These are phyloP conservation scores for Nomada lathburiana DNA, from an alignment of 2,888 invertebrate genomes.

Conservation along the genomic window DNA sequence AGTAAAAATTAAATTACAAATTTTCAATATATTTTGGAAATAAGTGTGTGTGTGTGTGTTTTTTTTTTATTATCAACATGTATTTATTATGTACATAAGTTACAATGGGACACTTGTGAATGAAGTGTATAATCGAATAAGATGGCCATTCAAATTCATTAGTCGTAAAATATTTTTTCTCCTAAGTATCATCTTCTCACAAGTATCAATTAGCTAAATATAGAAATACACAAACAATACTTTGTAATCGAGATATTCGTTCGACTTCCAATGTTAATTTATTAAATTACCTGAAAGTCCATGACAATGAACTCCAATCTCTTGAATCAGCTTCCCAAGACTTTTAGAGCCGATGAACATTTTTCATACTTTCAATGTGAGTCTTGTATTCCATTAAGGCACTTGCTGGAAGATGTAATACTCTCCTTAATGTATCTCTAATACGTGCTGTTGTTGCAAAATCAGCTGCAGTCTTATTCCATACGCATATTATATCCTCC, in stretches of 20 bases:
- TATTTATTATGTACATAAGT: slow-evolving; percentile 74
- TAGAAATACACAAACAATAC: slow-evolving; percentile 31
- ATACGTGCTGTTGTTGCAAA: slow-evolving; percentile 95
- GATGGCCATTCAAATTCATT: slow-evolving; percentile 51
- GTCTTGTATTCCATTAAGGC: slow-evolving; percentile 98
- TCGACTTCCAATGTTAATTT: not conserved
- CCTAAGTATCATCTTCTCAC: slow-evolving; percentile 54
- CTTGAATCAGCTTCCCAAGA: slow-evolving; percentile 35
- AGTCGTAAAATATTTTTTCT: slow-evolving; percentile 48
- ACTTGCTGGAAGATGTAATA: slow-evolving; percentile 96
- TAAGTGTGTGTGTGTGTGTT: slow-evolving; percentile 20
- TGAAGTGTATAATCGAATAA: slow-evolving; percentile 57
- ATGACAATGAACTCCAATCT: slow-evolving; percentile 18
- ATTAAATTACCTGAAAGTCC: slow-evolving; percentile 56
- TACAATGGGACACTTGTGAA: slow-evolving; percentile 71
- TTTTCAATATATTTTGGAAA: slow-evolving; percentile 42
- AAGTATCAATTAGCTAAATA: slow-evolving; percentile 56
- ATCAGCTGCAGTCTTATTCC: slow-evolving; percentile 98
- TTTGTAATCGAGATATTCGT: slow-evolving; percentile 7
- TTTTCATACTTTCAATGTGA: slow-evolving; percentile 91
- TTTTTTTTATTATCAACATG: slow-evolving; percentile 68
- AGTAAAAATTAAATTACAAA: slow-evolving; percentile 16
- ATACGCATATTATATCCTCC: slow-evolving; percentile 98
- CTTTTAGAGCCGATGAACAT: slow-evolving; percentile 73
- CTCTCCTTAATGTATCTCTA: slow-evolving; percentile 96